phyloP scores from a whole-genome alignment of 2,888 invertebrate genomes.

The Sclerodermus sp. region DNA sequence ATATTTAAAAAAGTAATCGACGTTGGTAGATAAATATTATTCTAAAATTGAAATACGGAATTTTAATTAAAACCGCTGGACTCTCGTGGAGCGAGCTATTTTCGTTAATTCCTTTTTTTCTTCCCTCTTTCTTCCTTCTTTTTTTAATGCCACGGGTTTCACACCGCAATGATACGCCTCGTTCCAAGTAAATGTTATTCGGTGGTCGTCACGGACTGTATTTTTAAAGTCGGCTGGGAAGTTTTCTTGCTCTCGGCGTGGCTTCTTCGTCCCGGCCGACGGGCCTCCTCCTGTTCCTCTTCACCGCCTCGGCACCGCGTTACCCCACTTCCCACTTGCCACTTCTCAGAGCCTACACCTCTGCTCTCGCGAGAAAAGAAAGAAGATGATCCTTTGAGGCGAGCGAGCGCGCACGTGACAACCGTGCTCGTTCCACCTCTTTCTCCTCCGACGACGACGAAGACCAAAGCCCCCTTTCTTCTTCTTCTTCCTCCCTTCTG shows the following conservation, averaged over 20 bases:
- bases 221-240: background rate
- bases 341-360: slow-evolving; percentile 12
- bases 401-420: too few relatives aligned
- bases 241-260: background rate
- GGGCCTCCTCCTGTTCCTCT: background rate
- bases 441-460: background rate
- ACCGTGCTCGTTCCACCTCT: too few relatives aligned
- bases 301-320: slow-evolving; percentile 3
- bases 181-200: background rate
- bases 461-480: slow-evolving; percentile 29
- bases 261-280: background rate
- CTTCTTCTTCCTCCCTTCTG: slow-evolving; percentile 16
- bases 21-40: too few relatives aligned
- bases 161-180: slow-evolving; percentile 2
- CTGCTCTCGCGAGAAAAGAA: slow-evolving; percentile 11
- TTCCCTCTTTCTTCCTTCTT: too few relatives aligned
- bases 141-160: too few relatives aligned
- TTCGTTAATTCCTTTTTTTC: too few relatives aligned
- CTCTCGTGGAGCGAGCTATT: too few relatives aligned
- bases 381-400: too few relatives aligned
- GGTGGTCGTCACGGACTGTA: background rate
- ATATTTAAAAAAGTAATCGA: too few relatives aligned
- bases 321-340: background rate
- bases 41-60: too few relatives aligned
- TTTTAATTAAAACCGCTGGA: too few relatives aligned